A percentile compares a stretch with the other conserved stretches of the same genome.
These are phyloP conservation scores for Venturia canescens DNA, from an alignment of 1,140 invertebrate genomes.

Conservation along the genomic window DNA sequence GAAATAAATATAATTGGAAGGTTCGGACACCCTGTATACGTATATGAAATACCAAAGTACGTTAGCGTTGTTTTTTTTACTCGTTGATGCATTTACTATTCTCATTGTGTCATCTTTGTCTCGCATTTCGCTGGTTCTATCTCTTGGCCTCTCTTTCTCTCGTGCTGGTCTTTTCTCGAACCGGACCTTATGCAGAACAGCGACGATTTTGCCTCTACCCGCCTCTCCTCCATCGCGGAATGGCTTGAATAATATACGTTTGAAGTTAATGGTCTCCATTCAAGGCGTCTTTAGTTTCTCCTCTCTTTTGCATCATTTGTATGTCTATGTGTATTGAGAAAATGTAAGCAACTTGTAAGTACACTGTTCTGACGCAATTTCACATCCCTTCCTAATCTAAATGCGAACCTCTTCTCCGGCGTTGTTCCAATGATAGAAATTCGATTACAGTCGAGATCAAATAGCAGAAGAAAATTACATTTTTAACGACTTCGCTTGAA, in stretches of 20 bases:
- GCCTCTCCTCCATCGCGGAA: constrained; percentile 49
- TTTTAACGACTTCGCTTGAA: neutral
- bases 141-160: constrained; percentile 7
- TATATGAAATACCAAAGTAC: neutral
- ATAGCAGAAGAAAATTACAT: too few relatives aligned
- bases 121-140: neutral
- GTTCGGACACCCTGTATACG: neutral
- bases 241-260: constrained; percentile 64
- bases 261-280: constrained; percentile 65
- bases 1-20: too few relatives aligned
- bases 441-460: too few relatives aligned
- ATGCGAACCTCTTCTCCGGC: too few relatives aligned
- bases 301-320: constrained; percentile 17
- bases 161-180: neutral
- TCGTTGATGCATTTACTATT: neutral
- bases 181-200: constrained; percentile 59
- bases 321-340: neutral
- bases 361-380: constrained; percentile 6
- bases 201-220: constrained; percentile 51
- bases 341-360: constrained; percentile 16
- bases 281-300: constrained; percentile 54
- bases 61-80: neutral
- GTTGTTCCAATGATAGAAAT: too few relatives aligned
- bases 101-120: constrained; percentile 26
- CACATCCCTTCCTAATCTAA: constrained; percentile 3